phyloP scores from a whole-genome alignment of 2,113 vertebrate species.

The Paratilapia polleni region DNA sequence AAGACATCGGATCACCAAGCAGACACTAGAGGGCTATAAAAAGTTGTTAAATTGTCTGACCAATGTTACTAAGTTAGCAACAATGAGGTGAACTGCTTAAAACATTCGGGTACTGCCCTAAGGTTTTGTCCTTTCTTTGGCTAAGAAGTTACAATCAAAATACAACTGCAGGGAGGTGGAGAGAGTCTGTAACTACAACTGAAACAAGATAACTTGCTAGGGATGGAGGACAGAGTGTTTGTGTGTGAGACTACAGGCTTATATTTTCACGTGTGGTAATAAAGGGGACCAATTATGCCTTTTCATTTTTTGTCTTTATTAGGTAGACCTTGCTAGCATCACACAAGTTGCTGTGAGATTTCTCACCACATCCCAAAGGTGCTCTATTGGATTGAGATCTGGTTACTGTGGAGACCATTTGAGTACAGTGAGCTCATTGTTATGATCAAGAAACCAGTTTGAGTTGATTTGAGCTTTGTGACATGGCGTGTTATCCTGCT shows the following conservation, averaged over 20 bases:
- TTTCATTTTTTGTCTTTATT: no score
- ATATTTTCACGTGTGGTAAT: no score
- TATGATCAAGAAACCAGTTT: background rate
- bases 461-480: background rate
- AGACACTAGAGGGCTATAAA: background rate
- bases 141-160: background rate
- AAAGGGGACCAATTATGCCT: no score
- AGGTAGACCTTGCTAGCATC: no score
- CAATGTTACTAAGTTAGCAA: no score
- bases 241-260: no score
- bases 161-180: background rate
- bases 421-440: no score
- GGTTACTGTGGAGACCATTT: no score
- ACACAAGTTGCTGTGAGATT: no score
- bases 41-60: background rate
- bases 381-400: no score
- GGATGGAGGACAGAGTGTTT: no score
- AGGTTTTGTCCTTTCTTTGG: background rate
- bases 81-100: background rate
- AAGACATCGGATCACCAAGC: background rate
- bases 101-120: background rate
- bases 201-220: background rate
- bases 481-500: background rate
- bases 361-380: no score
- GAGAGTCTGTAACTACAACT: background rate